Conservation (phyloP, 2,888 invertebrate genomes). For the Sinodicranocentrus sp. region DNA sequence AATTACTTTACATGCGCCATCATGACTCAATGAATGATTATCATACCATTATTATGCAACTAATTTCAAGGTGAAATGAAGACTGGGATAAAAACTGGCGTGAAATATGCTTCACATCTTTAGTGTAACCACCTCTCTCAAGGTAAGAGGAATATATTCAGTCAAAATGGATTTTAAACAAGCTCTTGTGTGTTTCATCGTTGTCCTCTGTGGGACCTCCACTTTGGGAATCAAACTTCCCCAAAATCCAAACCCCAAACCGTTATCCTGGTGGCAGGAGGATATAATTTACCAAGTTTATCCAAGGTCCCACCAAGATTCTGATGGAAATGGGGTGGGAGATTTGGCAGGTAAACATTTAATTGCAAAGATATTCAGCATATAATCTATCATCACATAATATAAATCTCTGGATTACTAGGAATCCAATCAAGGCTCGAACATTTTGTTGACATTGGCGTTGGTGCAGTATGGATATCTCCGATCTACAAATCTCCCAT, state of each 20-base stretch:
- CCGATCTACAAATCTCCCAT: slow-evolving; percentile 83
- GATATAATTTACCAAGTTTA: slow-evolving; percentile 78
- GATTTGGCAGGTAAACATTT: slow-evolving; percentile 77
- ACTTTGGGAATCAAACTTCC: slow-evolving; percentile 4
- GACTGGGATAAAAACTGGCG: too few species aligned
- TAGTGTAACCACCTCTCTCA: too few species aligned
- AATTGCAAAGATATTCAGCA: neutral
- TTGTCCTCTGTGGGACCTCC: too few species aligned
- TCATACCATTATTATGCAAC: too few species aligned
- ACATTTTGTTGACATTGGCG: slow-evolving; percentile 85
- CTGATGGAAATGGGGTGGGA: slow-evolving; percentile 78
- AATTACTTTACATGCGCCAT: too few species aligned
- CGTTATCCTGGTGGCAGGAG: slow-evolving; percentile 78
- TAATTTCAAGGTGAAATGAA: too few species aligned
- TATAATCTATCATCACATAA: neutral
- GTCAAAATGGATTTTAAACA: too few species aligned
- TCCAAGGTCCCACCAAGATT: slow-evolving; percentile 78
- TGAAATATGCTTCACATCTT: too few species aligned
- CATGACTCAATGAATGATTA: too few species aligned
- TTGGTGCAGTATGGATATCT: slow-evolving; percentile 87
- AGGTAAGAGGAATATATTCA: too few species aligned
- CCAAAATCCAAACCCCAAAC: slow-evolving; percentile 24
- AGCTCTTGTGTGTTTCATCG: too few species aligned
- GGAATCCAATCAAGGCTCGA: slow-evolving; percentile 79
- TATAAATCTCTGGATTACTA: slow-evolving; percentile 73